These are phyloP conservation scores for Ochropleura plecta DNA, from an alignment of 2,888 invertebrate species.

Conservation along the genomic window DNA sequence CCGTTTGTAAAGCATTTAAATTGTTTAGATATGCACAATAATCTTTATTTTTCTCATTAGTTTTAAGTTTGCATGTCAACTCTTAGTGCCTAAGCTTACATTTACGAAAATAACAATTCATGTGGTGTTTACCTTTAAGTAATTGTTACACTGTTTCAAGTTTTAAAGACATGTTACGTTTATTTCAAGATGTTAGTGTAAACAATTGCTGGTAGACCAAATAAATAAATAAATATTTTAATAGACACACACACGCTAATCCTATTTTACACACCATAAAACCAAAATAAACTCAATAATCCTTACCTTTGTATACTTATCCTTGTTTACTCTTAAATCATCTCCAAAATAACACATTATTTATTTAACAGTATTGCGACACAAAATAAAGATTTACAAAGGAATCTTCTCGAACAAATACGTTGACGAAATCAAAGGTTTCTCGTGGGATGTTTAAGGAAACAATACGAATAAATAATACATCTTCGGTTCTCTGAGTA, in stretches of 20 bases:
- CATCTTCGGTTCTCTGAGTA: constrained; percentile 18
- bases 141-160: too few species aligned
- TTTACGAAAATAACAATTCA: too few species aligned
- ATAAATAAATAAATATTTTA: too few species aligned
- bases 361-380: constrained; percentile 35
- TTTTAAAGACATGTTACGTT: too few species aligned
- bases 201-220: too few species aligned
- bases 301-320: constrained; percentile 8
- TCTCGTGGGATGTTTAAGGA: constrained; percentile 4
- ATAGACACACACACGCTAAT: too few species aligned
- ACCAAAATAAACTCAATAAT: constrained; percentile 4
- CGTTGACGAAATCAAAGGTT: constrained; percentile 44
- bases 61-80: too few species aligned
- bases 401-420: constrained; percentile 30
- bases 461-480: constrained; percentile 34
- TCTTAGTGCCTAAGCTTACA: too few species aligned
- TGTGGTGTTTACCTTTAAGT: too few species aligned
- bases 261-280: background rate
- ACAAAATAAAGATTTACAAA: constrained; percentile 39
- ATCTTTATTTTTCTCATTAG: too few species aligned
- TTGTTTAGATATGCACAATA: background rate
- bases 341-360: constrained; percentile 42
- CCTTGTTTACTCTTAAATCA: background rate
- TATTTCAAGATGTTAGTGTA: too few species aligned
- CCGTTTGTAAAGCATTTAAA: background rate